Base-by-base conservation (phyloP, 92 coral and sea anemone species). In the Siderastrea siderea region DNA sequence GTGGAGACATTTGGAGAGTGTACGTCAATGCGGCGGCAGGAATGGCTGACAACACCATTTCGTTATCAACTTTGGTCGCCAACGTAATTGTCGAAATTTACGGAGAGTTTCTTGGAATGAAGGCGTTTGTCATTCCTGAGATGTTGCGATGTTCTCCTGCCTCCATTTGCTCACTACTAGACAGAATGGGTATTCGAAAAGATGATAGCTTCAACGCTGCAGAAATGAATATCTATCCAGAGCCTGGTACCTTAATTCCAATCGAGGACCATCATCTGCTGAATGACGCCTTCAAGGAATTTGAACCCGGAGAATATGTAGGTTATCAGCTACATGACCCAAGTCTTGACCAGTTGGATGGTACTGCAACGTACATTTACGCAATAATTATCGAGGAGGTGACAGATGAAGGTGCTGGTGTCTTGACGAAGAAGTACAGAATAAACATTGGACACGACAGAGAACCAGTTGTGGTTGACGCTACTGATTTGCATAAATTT, bases 241-340 rank as follows among this genome's bases (percentile, higher is more conserved):
- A 81, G 60, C 91, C 93, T 5, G 96, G 94, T 12, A 59, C 70
- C 1, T 91, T 88, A 15, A 85, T 94, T 80, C 94, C 87, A 59
- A 66, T 78, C 5, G 94, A 88, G 3, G 96, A 91, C 75, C 94
- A 91, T 57, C 91, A 94, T 79, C 89, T 91, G 75, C 86, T 94
- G 75, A 84, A 90, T 9, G 87, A 91, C 81, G 70, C 82, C 13
- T 88, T 94, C 17, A 88, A 83, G 47, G 87, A 75, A 59, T 91
- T 94, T 50, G 86, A 89, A 71, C 95, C 95, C 7, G 93, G 86
- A 10, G 96, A 94, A n/a, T 94, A 85, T 38, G 96, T 94, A 1
- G 96, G 93, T 3, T 94, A 91, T 81, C 91, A 94, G 86, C 70
- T 91, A 1, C 90, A 91, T 59, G 96, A 94, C 71, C 96, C 96